phyloP scores from a whole-genome alignment of 2,797 vertebrate genomes.

The Epinephelus awoara region DNA sequence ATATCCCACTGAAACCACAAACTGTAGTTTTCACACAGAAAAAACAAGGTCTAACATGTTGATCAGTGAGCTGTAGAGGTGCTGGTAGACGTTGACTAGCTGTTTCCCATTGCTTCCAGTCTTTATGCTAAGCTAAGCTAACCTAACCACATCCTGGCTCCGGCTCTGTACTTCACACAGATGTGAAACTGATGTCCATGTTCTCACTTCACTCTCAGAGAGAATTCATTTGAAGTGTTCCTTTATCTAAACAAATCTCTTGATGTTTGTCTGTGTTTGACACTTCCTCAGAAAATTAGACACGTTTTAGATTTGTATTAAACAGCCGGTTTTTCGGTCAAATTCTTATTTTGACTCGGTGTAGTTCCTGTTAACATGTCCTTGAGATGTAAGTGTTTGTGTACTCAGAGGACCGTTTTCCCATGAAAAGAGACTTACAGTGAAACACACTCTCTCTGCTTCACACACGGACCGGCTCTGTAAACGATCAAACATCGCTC shows the following conservation, averaged over 20 bases:
- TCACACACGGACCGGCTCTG: conserved; percentile 47
- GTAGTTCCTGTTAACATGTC: conserved; percentile 16
- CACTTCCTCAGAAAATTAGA: not conserved
- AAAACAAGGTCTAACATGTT: too few species aligned
- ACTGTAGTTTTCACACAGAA: too few species aligned
- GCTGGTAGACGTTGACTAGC: too few species aligned
- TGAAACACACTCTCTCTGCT: conserved; percentile 10
- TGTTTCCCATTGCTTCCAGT: too few species aligned
- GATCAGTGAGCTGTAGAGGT: not conserved
- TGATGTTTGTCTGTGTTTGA: not conserved
- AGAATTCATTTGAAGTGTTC: too few species aligned
- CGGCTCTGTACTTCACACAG: too few species aligned
- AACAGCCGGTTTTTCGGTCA: not conserved
- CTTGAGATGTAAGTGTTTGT: conserved; percentile 29
- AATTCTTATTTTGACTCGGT: not conserved
- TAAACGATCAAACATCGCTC: conserved; percentile 64
- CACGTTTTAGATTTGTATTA: not conserved
- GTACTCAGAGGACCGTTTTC: conserved; percentile 40
- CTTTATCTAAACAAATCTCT: too few species aligned
- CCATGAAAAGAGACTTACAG: conserved; percentile 41
- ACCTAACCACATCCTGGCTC: too few species aligned
- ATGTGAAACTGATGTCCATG: too few species aligned
- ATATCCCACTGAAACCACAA: too few species aligned
- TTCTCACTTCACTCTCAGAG: too few species aligned
- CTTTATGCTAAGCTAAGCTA: too few species aligned